These are phyloP conservation scores for Amia ocellicauda DNA, from an alignment of 2,113 vertebrate genomes.

Conservation along the genomic window DNA sequence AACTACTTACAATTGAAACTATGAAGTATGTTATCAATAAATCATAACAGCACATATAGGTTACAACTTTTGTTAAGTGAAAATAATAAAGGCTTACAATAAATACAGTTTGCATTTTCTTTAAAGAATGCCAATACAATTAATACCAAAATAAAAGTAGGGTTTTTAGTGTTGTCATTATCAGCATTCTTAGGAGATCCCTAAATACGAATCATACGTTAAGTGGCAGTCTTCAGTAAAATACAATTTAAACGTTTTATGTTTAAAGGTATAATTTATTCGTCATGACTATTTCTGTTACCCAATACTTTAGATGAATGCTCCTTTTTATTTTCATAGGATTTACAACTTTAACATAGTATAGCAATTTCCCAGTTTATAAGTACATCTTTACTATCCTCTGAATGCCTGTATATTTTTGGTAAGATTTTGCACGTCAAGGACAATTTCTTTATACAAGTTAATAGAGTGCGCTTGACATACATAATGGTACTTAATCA, in stretches of 20 bases:
- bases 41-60: no score
- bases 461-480: constrained; percentile 76
- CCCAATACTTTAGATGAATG: constrained; percentile 17
- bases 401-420: constrained; percentile 68
- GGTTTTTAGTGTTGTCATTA: constrained; percentile 2
- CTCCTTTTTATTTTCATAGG: constrained; percentile 24
- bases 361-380: constrained; percentile 33
- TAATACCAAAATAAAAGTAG: not conserved
- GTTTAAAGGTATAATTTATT: constrained; percentile 22
- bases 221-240: constrained; percentile 11
- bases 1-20: no score
- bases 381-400: constrained; percentile 31
- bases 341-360: constrained; percentile 38
- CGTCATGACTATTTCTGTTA: constrained; percentile 13
- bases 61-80: no score
- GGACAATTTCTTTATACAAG: constrained; percentile 74
- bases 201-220: constrained; percentile 14
- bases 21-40: no score
- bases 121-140: not conserved
- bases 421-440: constrained; percentile 69
- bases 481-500: constrained; percentile 81
- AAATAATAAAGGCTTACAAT: not conserved
- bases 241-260: constrained; percentile 15
- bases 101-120: not conserved
- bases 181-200: constrained; percentile 3